Evolutionary conservation across 30 jellyfish, hydroid and myxozoan genomes (phyloP), one percentile per base, ranked within the genome.

Genomic region (Hydractinia symbiolongicarpus): DNA sequence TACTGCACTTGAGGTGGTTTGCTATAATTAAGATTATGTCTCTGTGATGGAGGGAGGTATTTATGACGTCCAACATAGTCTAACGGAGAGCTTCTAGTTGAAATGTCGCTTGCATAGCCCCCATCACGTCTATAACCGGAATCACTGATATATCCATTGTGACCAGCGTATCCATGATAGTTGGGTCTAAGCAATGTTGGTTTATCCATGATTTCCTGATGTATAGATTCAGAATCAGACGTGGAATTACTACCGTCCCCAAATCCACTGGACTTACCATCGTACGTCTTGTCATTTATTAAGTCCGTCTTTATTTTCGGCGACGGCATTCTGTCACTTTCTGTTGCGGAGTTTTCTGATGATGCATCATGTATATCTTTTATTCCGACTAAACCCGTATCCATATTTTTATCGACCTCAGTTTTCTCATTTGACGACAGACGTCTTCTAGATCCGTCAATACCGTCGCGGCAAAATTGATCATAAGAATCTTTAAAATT

Each of bases 401-500:
- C 83, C 74, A 86, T 17, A 13, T 87, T 78, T 40, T 78, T 81
- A 19, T 89, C 86, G 57, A 83, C 86, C 19, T 66, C 71, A 44
- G 82, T 87, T 5, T 84, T 89, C 40, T 88, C 96, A 55, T 76
- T 72, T 7, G 89, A 81, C n/a, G 96, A 62, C 16, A 88, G 53
- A 55, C 64, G 76, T 50, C 74, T 58, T 20, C 84, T 85, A 58
- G 52, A 77, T 76, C 78, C 89, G 50, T 82, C 89, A 21, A 64
- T 15, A 6, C 30, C 86, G 40, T 79, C 71, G 5, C 95, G 96
- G 67, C 98, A 93, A 70, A 93, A 93, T 77, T 93, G 98, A 69
- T 93, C 98, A 66, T 86, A 93, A 54, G 98, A 93, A 77, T 93
- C 98, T 61, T 88, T 88, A 91, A 93, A 89, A 75, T 88, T 87